phyloP scores from a whole-genome alignment of 2,113 vertebrate species.

The Illadopsis cleaveri region DNA sequence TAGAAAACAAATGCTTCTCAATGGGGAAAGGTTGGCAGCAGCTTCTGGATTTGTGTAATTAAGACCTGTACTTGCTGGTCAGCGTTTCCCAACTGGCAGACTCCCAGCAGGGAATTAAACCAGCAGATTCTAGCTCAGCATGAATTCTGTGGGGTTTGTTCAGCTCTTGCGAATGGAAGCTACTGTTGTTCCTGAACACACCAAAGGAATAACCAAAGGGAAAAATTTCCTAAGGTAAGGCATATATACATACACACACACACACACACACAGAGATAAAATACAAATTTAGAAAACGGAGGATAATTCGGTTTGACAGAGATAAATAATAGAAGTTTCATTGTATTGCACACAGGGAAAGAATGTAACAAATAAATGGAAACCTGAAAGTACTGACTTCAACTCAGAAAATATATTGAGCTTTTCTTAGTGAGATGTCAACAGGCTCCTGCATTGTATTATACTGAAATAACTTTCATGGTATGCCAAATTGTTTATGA shows the following conservation, averaged over 20 bases:
- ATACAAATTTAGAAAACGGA: background rate
- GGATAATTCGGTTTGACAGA: background rate
- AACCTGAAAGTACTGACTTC: background rate
- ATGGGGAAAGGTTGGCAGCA: slow-evolving; percentile 62
- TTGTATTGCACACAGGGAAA: background rate
- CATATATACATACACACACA: background rate
- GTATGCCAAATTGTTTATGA: background rate
- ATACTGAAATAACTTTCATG: background rate
- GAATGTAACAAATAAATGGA: background rate
- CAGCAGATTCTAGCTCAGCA: slow-evolving; percentile 54
- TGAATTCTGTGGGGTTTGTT: slow-evolving; percentile 49
- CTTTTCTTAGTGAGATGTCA: background rate
- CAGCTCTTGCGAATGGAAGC: slow-evolving; percentile 43
- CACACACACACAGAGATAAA: background rate
- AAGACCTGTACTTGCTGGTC: slow-evolving; percentile 55
- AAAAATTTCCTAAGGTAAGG: background rate
- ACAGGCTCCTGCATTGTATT: background rate
- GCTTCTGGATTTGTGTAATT: slow-evolving; percentile 58
- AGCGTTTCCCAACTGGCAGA: slow-evolving; percentile 60
- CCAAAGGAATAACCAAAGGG: background rate
- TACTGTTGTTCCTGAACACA: background rate
- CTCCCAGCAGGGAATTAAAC: slow-evolving; percentile 56
- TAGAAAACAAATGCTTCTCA: slow-evolving; percentile 69
- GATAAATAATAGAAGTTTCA: background rate
- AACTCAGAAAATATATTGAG: background rate